Conservation (phyloP, 2,113 vertebrate genomes). For the Rana temporaria region DNA sequence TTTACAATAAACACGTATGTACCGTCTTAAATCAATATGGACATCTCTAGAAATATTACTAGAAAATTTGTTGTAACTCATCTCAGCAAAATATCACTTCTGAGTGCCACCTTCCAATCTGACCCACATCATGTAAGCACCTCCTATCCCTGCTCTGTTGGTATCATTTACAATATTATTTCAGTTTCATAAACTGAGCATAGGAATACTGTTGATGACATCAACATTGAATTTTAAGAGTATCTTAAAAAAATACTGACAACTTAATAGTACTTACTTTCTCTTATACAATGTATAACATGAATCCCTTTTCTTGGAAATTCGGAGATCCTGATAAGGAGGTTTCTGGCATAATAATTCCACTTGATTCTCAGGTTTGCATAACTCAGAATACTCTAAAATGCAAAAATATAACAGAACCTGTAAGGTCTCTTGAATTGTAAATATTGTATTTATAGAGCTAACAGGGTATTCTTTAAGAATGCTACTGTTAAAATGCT, state of each 20-base stretch:
- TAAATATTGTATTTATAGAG: too few relatives aligned
- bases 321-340: slow-evolving; percentile 27
- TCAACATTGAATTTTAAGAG: slow-evolving; percentile 22
- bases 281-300: slow-evolving; percentile 16
- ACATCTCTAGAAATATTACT: not conserved
- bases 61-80: not conserved
- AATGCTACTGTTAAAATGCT: too few relatives aligned
- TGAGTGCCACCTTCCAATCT: slow-evolving; percentile 20
- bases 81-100: not conserved
- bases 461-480: too few relatives aligned
- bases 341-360: slow-evolving; percentile 46
- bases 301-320: slow-evolving; percentile 47
- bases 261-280: slow-evolving; percentile 49
- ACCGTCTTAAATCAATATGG: not conserved
- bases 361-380: slow-evolving; percentile 1
- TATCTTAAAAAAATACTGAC: slow-evolving; percentile 16
- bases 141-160: not conserved
- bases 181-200: slow-evolving; percentile 2
- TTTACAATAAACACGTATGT: not conserved
- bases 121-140: slow-evolving; percentile 5
- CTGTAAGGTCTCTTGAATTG: too few relatives aligned
- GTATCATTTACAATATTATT: slow-evolving; percentile 27
- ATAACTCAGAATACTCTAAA: slow-evolving; percentile 31
- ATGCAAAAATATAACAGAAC: not conserved
- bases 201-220: slow-evolving; percentile 27